These are phyloP conservation scores for Dipodomys spectabilis DNA, from an alignment of 2,113 vertebrate genomes.

Conservation along the genomic window DNA sequence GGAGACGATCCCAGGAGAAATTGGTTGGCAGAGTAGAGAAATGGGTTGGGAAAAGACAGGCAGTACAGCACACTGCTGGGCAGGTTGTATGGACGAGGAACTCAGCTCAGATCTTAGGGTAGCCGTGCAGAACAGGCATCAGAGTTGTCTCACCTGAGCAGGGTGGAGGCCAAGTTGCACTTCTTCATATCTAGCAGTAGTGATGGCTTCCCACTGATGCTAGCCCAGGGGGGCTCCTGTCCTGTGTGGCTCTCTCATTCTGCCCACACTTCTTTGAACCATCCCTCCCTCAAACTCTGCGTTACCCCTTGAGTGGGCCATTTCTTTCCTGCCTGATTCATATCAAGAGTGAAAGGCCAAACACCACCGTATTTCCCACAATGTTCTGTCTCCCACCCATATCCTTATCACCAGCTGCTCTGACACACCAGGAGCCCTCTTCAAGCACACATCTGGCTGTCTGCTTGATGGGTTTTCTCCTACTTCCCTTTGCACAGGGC, in stretches of 20 bases:
- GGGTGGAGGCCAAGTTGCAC: background rate
- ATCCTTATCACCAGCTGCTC: background rate
- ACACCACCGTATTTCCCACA: background rate
- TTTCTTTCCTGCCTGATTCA: background rate
- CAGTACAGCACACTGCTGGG: accelerated
- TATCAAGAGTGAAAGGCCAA: background rate
- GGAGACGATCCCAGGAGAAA: background rate
- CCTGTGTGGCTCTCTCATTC: background rate
- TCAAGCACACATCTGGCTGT: background rate
- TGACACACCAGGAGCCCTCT: background rate
- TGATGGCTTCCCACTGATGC: background rate
- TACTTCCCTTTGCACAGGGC: background rate
- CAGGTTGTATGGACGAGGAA: background rate
- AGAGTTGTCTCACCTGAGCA: background rate
- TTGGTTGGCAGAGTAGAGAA: background rate
- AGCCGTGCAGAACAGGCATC: background rate
- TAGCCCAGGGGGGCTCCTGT: background rate
- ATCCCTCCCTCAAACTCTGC: background rate
- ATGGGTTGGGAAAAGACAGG: background rate
- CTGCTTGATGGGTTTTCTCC: background rate
- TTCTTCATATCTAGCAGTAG: accelerated
- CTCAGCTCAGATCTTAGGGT: background rate
- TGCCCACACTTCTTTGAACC: background rate
- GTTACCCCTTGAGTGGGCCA: background rate
- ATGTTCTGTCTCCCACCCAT: background rate